Percentiles rank a stretch among this genome's conserved stretches.
phyloP scores from a whole-genome alignment of 2,888 invertebrate genomes.

The Hemistola chrysoprasaria region DNA sequence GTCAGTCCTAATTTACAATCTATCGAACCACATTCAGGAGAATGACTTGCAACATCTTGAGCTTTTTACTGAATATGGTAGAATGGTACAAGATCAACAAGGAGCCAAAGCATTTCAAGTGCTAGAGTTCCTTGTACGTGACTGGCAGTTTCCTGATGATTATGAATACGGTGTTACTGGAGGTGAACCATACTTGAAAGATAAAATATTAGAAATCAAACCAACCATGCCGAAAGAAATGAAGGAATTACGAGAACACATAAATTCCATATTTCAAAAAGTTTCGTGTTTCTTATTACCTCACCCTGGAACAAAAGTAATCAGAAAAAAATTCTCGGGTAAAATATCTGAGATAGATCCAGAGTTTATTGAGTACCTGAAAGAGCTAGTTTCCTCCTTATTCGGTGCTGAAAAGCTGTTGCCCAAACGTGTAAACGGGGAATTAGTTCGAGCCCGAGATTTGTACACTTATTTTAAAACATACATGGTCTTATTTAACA shows the following conservation, averaged over 20 bases:
- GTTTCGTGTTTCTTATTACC: slow-evolving; percentile 23
- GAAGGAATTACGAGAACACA: slow-evolving; percentile 12
- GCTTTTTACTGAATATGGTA: slow-evolving; percentile 93
- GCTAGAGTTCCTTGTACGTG: slow-evolving; percentile 90
- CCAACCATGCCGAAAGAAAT: slow-evolving; percentile 7
- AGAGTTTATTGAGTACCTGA: too few species aligned
- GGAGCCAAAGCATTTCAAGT: slow-evolving; percentile 88
- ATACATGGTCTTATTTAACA: too few species aligned
- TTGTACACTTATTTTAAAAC: too few species aligned
- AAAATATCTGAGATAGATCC: too few species aligned
- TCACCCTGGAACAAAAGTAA: slow-evolving; percentile 9
- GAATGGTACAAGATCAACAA: slow-evolving; percentile 86
- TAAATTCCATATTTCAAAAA: slow-evolving; percentile 12
- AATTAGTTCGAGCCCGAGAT: too few species aligned
- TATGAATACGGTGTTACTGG: slow-evolving; percentile 71
- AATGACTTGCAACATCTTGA: slow-evolving; percentile 96
- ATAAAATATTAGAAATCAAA: slow-evolving; percentile 12
- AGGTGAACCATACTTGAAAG: slow-evolving; percentile 9
- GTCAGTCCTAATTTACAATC: slow-evolving; percentile 90
- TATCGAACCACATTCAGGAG: slow-evolving; percentile 95
- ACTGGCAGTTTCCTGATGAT: slow-evolving; percentile 97
- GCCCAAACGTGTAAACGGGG: too few species aligned
- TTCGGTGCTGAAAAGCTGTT: too few species aligned
- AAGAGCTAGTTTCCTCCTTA: too few species aligned
- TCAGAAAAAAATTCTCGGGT: too few species aligned